Conservation (phyloP, 2,797 vertebrate genomes). For the Parotocinclus haroldoi region DNA sequence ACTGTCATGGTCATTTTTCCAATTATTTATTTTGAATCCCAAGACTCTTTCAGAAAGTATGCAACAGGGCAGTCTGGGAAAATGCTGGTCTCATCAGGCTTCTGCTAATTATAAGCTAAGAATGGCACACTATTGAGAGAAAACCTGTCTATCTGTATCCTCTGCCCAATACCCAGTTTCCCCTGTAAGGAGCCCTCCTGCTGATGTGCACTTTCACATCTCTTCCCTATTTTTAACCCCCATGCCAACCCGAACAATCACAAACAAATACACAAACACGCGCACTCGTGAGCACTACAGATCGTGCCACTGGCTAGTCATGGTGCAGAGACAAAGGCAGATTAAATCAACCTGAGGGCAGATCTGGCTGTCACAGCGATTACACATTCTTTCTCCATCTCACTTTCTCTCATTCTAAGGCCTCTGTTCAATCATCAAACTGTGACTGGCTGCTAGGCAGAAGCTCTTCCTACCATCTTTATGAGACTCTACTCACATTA, state of each 20-base stretch:
- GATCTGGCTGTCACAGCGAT: slow-evolving; percentile 44
- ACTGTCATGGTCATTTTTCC: no score
- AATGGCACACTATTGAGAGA: slow-evolving; percentile 29
- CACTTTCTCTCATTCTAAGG: slow-evolving; percentile 30
- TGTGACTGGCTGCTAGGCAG: slow-evolving; percentile 38
- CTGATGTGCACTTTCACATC: slow-evolving; percentile 15
- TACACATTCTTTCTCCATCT: slow-evolving; percentile 40
- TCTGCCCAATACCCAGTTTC: slow-evolving; percentile 17
- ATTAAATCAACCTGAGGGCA: slow-evolving; percentile 51
- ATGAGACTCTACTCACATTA: slow-evolving; percentile 31
- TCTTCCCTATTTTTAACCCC: slow-evolving; percentile 33
- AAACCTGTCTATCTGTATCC: slow-evolving; percentile 25
- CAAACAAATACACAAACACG: slow-evolving; percentile 4
- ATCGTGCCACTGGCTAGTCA: slow-evolving; percentile 32
- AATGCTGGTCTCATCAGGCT: no score
- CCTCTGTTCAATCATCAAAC: slow-evolving; percentile 33
- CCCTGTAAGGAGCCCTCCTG: slow-evolving; percentile 26
- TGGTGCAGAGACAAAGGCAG: slow-evolving; percentile 34
- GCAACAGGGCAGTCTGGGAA: background rate
- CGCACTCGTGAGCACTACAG: slow-evolving; percentile 10
- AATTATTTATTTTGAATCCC: no score
- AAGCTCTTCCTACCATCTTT: slow-evolving; percentile 39
- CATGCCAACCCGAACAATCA: background rate
- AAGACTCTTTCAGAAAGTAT: no score
- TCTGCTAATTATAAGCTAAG: no score